These are phyloP conservation scores for Mimas tiliae DNA, from an alignment of 2,888 invertebrate species.

Conservation along the genomic window DNA sequence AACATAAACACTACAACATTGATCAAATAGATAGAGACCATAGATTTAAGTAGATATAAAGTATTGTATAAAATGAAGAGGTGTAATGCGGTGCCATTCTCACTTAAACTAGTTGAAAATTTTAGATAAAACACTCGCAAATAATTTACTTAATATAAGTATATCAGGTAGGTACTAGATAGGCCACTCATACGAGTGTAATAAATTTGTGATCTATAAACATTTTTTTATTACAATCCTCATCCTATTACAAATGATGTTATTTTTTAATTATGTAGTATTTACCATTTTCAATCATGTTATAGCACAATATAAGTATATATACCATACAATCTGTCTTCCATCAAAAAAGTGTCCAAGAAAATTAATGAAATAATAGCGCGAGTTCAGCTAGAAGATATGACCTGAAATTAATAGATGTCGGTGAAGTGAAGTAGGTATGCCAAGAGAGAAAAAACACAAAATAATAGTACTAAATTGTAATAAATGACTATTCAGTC, in stretches of 20 bases:
- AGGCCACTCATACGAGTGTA: slow-evolving; percentile 3
- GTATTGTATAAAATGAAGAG: slow-evolving; percentile 13
- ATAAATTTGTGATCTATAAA: slow-evolving; percentile 16
- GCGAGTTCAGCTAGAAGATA: no score
- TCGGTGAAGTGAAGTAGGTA: no score
- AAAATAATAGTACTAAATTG: no score
- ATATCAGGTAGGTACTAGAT: slow-evolving; percentile 4
- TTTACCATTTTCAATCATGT: no score
- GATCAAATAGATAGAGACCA: neutral
- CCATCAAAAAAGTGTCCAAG: no score
- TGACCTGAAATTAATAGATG: no score
- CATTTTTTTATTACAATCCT: neutral
- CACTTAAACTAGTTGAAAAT: slow-evolving; percentile 39
- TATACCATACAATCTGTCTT: no score
- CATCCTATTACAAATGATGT: neutral
- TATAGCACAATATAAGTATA: no score
- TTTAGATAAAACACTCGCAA: slow-evolving; percentile 29
- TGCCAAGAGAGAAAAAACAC: no score
- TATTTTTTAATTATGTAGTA: no score
- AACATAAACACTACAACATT: slow-evolving; percentile 9
- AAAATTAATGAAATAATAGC: no score
- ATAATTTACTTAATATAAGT: slow-evolving; percentile 6
- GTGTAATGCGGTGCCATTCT: slow-evolving; percentile 49
- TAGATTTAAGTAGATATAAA: slow-evolving; percentile 8
- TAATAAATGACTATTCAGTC: no score